Conservation (phyloP, 2,888 invertebrate genomes). For the Xanthia togata region DNA sequence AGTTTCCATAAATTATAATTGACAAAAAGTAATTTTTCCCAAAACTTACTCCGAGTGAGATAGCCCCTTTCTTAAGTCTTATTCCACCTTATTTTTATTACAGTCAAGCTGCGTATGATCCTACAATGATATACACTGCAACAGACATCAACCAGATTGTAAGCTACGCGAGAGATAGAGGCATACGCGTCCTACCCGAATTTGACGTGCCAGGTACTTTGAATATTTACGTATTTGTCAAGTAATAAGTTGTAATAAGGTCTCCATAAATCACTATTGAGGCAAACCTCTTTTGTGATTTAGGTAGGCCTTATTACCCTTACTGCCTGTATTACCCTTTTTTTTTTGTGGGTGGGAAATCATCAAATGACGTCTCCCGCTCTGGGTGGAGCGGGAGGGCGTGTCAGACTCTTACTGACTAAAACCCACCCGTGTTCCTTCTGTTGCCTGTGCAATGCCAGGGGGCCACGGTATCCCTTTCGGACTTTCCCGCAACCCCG, state of each 20-base stretch:
- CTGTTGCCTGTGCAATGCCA: no score
- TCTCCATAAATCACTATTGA: neutral
- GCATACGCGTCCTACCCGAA: constrained; percentile 13
- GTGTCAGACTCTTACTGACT: no score
- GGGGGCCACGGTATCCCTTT: no score
- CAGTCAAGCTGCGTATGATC: constrained; percentile 93
- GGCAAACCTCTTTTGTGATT: neutral
- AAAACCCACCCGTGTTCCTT: no score
- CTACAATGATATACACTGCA: constrained; percentile 91
- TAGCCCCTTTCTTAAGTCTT: no score
- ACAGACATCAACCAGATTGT: constrained; percentile 92
- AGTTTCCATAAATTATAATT: no score
- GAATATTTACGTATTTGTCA: neutral
- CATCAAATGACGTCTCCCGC: no score
- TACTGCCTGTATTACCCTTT: neutral
- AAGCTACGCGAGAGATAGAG: constrained; percentile 92
- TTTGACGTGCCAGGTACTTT: constrained; percentile 11
- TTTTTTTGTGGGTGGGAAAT: no score
- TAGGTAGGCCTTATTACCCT: neutral
- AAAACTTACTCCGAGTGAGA: no score
- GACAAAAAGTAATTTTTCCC: no score
- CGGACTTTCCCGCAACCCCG: no score
- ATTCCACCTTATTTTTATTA: constrained; percentile 60
- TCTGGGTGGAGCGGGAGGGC: no score
- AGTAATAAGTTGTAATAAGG: neutral